Conservation (phyloP, 1,140 invertebrate species). For the Drosophila miranda region DNA sequence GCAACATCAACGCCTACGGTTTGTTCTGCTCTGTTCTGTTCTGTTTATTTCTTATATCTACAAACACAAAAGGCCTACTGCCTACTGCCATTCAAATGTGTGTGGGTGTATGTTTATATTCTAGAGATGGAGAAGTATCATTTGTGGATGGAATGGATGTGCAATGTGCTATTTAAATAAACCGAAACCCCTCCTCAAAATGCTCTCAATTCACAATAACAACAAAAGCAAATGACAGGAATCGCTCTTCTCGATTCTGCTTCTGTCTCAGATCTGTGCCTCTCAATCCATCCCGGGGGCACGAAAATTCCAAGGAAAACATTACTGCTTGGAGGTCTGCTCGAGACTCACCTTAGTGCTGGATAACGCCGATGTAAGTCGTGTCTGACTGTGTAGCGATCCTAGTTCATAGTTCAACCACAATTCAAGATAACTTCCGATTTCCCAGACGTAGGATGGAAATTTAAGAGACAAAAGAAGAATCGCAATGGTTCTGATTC, state of each 20-base stretch:
- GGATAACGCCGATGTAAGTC: too few species aligned
- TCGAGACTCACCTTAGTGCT: too few species aligned
- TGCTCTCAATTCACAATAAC: slow-evolving; percentile 17
- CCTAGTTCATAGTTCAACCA: too few species aligned
- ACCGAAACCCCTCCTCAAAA: slow-evolving; percentile 39
- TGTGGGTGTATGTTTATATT: background rate
- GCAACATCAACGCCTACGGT: slow-evolving; percentile 29
- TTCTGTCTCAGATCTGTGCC: slow-evolving; percentile 1
- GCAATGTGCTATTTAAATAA: slow-evolving; percentile 44
- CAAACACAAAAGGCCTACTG: slow-evolving; percentile 39
- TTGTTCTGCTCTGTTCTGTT: slow-evolving; percentile 30
- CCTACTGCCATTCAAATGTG: slow-evolving; percentile 29
- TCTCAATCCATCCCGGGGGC: slow-evolving; percentile 9
- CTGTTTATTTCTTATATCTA: slow-evolving; percentile 47
- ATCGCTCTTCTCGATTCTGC: slow-evolving; percentile 10
- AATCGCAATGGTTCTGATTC: too few species aligned
- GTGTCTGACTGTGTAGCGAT: too few species aligned
- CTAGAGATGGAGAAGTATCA: too few species aligned
- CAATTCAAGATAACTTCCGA: too few species aligned
- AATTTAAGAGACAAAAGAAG: too few species aligned
- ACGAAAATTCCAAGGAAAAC: slow-evolving; percentile 18
- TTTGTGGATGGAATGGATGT: background rate
- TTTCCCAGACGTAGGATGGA: too few species aligned
- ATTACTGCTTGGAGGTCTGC: too few species aligned
- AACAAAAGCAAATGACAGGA: slow-evolving; percentile 46